Evolutionary conservation across 1,140 invertebrate genomes (phyloP).

Genomic region (Pomacea maculata): DNA sequence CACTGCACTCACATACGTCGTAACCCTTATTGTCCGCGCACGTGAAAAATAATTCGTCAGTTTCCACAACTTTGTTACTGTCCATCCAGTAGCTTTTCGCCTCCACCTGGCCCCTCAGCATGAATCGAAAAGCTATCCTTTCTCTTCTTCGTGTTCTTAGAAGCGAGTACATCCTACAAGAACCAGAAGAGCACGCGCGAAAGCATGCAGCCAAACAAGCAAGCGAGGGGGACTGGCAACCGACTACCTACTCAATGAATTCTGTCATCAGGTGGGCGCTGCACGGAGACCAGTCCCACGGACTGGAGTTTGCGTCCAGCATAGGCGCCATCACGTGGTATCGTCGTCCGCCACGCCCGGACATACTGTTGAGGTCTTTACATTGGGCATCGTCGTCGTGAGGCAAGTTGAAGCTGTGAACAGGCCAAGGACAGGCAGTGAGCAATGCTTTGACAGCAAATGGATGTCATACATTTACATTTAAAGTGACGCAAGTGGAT

Average conservation of each 20-base stretch:
- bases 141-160: no score
- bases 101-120: no score
- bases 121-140: no score
- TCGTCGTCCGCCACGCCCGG: conserved; percentile 32
- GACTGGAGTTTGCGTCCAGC: conserved; percentile 82
- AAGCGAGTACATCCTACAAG: no score
- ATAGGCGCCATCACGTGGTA: conserved; percentile 86
- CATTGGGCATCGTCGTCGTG: conserved; percentile 82
- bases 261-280: conserved; percentile 85
- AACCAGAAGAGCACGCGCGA: no score
- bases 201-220: not conserved
- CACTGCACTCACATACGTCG: no score
- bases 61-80: no score
- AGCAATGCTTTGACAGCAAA: not conserved
- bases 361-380: conserved; percentile 41
- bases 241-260: conserved; percentile 82
- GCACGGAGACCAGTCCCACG: conserved; percentile 87
- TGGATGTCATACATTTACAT: not conserved
- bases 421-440: not conserved
- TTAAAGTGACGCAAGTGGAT: no score
- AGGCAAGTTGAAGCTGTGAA: conserved; percentile 83
- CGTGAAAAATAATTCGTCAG: no score
- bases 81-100: no score
- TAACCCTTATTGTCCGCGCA: no score
- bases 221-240: not conserved